These are phyloP conservation scores for Sarcophaga carnaria DNA, from an alignment of 2,888 invertebrate genomes.

Conservation along the genomic window DNA sequence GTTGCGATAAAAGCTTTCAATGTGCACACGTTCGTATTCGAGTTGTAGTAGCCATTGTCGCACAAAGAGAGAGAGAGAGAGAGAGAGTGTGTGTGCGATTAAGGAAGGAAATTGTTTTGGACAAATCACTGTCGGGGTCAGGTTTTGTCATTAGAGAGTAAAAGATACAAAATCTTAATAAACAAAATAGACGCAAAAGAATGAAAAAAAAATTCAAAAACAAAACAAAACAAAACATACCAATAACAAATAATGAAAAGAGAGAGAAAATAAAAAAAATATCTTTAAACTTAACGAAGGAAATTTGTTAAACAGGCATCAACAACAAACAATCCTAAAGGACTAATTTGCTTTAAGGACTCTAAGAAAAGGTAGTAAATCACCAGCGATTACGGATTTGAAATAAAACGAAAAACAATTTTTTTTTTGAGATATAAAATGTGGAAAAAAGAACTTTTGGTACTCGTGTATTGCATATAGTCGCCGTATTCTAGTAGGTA, in stretches of 20 bases:
- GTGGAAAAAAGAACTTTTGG: no score
- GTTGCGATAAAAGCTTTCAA: slow-evolving; percentile 69
- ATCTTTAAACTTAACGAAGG: background rate
- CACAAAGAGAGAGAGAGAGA: no score
- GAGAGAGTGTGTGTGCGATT: slow-evolving; percentile 74
- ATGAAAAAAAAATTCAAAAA: background rate
- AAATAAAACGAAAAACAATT: background rate
- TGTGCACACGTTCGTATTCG: slow-evolving; percentile 69
- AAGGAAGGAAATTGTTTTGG: slow-evolving; percentile 81
- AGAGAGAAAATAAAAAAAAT: background rate
- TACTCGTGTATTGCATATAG: no score
- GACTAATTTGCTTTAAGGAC: slow-evolving; percentile 18
- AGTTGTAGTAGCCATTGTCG: no score
- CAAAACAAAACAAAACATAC: slow-evolving; percentile 18
- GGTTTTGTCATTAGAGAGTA: slow-evolving; percentile 66
- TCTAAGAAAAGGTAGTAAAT: no score
- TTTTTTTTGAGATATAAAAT: no score
- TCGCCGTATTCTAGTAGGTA: no score
- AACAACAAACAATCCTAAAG: slow-evolving; percentile 2
- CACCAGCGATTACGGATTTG: background rate
- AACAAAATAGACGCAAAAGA: slow-evolving; percentile 46
- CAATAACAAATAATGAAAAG: background rate
- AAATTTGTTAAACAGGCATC: background rate
- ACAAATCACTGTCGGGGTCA: slow-evolving; percentile 72
- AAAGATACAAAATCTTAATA: slow-evolving; percentile 64